phyloP scores from a whole-genome alignment of 1,140 invertebrate species.

The Cecropterus lyciades region DNA sequence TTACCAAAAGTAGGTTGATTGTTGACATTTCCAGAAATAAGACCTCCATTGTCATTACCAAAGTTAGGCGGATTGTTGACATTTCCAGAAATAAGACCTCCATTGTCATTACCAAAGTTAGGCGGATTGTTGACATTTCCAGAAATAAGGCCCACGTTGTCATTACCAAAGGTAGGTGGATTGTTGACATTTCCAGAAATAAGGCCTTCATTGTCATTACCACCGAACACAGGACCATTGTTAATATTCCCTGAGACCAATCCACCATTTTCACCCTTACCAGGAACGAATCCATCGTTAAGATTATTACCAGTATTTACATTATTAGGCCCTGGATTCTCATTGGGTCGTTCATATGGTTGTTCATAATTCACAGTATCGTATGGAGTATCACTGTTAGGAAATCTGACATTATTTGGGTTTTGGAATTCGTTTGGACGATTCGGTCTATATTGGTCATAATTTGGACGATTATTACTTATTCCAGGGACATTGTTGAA shows the following conservation, averaged over 20 bases:
- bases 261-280: constrained; percentile 6
- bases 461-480: constrained; percentile 29
- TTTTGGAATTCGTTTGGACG: constrained; percentile 3
- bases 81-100: constrained; percentile 14
- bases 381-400: constrained; percentile 28
- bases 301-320: background rate
- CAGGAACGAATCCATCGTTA: background rate
- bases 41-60: constrained; percentile 11
- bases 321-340: constrained; percentile 5
- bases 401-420: constrained; percentile 39
- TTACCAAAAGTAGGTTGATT: constrained; percentile 22
- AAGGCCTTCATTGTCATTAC: too few relatives aligned
- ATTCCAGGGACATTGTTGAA: constrained; percentile 32
- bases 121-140: constrained; percentile 4
- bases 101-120: background rate
- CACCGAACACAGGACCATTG: background rate
- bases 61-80: constrained; percentile 11
- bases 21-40: constrained; percentile 7
- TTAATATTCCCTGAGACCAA: background rate
- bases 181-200: too few relatives aligned
- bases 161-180: too few relatives aligned
- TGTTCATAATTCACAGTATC: constrained; percentile 40
- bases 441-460: constrained; percentile 25
- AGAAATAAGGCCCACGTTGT: background rate
- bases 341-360: constrained; percentile 1